Evolutionary conservation across 1,140 invertebrate species (phyloP).

Genomic region (Hyles euphorbiae): DNA sequence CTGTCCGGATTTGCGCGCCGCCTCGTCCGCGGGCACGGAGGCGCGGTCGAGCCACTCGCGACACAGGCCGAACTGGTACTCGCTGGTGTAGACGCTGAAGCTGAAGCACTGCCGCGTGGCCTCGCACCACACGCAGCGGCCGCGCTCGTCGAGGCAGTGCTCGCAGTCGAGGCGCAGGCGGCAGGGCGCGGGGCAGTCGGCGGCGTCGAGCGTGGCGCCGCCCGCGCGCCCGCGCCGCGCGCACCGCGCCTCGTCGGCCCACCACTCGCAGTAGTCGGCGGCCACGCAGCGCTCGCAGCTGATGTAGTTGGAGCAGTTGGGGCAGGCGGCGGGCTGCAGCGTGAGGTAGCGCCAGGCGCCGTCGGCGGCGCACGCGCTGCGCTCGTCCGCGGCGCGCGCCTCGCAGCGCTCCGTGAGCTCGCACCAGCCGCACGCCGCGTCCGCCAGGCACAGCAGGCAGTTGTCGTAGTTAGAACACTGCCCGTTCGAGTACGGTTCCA

Average conservation of each 20-base stretch:
- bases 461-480: conserved; percentile 87
- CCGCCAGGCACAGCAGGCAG: conserved; percentile 91
- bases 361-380: conserved; percentile 74
- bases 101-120: conserved; percentile 93
- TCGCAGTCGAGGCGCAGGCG: conserved; percentile 85
- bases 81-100: conserved; percentile 95
- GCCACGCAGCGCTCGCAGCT: conserved; percentile 86
- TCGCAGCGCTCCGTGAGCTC: conserved; percentile 81
- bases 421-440: conserved; percentile 94
- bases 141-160: conserved; percentile 88
- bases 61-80: conserved; percentile 94
- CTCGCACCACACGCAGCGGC: conserved; percentile 96
- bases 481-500: conserved; percentile 90
- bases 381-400: conserved; percentile 79
- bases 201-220: conserved; percentile 78
- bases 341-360: conserved; percentile 87
- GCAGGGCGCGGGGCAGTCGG: conserved; percentile 85
- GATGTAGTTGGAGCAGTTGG: conserved; percentile 92
- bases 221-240: conserved; percentile 84
- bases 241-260: conserved; percentile 89
- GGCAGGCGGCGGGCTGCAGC: conserved; percentile 86
- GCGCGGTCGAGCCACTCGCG: conserved; percentile 93
- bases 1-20: conserved; percentile 71
- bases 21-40: conserved; percentile 55
- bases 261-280: conserved; percentile 90